Conservation (phyloP, 2,888 invertebrate species). For the Tupiocoris notatus region DNA sequence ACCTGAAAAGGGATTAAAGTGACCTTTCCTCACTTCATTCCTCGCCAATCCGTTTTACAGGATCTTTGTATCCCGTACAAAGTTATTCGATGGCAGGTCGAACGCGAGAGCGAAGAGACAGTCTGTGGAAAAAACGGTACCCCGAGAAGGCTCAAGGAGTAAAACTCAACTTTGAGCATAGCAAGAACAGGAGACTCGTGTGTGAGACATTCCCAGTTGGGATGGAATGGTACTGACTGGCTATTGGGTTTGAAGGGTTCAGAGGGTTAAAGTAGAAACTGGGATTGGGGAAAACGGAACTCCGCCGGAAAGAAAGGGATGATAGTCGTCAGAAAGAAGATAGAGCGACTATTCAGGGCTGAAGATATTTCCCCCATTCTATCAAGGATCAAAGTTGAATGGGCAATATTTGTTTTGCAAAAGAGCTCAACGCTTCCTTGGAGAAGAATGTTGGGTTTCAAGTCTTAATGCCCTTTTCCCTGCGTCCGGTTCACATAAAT, state of each 20-base stretch:
- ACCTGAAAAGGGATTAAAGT: not conserved
- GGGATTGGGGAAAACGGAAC: not conserved
- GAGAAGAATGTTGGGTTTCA: no score
- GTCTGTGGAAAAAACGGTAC: not conserved
- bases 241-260: not conserved
- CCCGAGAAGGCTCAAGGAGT: not conserved
- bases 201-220: not conserved
- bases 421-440: not conserved
- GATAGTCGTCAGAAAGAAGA: not conserved
- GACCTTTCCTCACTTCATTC: not conserved
- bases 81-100: constrained; percentile 6
- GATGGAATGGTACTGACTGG: not conserved
- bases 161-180: not conserved
- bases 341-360: not conserved
- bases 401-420: constrained; percentile 37
- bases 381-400: constrained; percentile 38
- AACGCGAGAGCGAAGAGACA: not conserved
- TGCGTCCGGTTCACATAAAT: no score
- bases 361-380: constrained; percentile 17
- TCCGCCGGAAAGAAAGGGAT: not conserved
- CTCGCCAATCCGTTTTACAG: not conserved
- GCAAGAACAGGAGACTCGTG: not conserved
- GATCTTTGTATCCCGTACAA: constrained; percentile 8
- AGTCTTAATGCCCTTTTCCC: no score
- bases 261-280: not conserved